Evolutionary conservation across 2,888 invertebrate genomes (phyloP).

Genomic region (Drosophila cyrtoloma): DNA sequence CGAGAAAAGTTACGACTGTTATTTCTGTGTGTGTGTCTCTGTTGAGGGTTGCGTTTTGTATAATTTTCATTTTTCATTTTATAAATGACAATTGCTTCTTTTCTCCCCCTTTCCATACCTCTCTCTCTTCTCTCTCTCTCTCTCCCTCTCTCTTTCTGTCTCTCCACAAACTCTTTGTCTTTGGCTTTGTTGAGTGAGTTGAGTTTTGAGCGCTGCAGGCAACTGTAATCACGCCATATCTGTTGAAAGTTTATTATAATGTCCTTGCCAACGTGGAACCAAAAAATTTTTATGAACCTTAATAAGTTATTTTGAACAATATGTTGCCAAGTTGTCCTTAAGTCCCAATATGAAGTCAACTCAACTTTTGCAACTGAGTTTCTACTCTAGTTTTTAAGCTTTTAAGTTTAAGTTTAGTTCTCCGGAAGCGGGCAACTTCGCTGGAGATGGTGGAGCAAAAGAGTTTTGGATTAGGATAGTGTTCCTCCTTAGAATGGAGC

Average conservation of each 20-base stretch:
- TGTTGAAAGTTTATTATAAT: conserved; percentile 77
- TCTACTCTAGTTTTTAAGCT: too few species aligned
- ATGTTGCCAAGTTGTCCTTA: background rate
- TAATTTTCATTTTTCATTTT: conserved; percentile 70
- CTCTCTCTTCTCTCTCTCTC: background rate
- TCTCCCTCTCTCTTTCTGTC: too few species aligned
- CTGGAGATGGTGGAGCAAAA: background rate
- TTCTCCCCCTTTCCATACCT: background rate
- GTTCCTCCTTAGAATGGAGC: too few species aligned
- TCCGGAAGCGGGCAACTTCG: background rate
- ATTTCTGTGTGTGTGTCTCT: background rate
- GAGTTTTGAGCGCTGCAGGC: conserved; percentile 48
- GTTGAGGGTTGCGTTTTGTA: conserved; percentile 44
- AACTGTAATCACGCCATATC: conserved; percentile 79
- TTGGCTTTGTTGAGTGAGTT: conserved; percentile 14
- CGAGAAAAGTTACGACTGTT: conserved; percentile 59
- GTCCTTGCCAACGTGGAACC: conserved; percentile 49
- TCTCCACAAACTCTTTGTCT: too few species aligned
- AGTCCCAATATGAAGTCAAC: background rate
- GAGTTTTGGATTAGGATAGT: too few species aligned
- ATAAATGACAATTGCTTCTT: conserved; percentile 70
- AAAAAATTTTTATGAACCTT: background rate
- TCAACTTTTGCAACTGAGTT: background rate
- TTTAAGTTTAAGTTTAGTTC: too few species aligned
- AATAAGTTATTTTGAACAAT: background rate